Evolutionary conservation across 2,888 invertebrate genomes (phyloP), one percentile per base, ranked within the genome.

Genomic region (Idaea straminata): DNA sequence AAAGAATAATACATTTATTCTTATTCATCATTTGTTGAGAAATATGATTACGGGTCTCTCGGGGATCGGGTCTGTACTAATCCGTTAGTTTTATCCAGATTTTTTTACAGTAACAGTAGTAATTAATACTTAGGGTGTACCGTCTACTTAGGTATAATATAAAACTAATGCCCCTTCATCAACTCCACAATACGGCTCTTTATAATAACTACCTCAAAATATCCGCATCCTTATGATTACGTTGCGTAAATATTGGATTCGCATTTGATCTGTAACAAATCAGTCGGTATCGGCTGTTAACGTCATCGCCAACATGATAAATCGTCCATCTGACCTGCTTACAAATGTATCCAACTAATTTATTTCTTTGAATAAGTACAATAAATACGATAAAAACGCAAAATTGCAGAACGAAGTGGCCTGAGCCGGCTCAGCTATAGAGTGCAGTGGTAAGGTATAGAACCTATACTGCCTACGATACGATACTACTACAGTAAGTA

Each of bases 181-280:
- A 16, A 58, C 62, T 15, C 61, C 62, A 66, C 64, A 67, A 25
- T 67, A 69, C 66, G 69, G 69, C 65, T 60, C 65, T 66, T 58
- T 64, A 67, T 61, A 66, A 66, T 62, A 70, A 69, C 69, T 73
- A 74, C 75, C 73, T 71, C 65, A 75, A 73, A 72, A 73, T 74
- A 76, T 76, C 74, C 76, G 72, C 73, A 73, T 67, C 74, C 77
- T 68, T 72, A 77, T 76, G 77, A 80, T 81, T 78, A 80, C 75
- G 74, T 80, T 81, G 76, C 80, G 81, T 81, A 83, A 83, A 82
- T 83, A 85, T 86, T 79, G 83, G 77, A 84, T 84, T 81, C 83
- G 76, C 84, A 83, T 87, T 84, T 76, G 81, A 85, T 85, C 81
- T 82, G 80, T 79, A 85, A 84, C 86, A 85, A 87, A 86, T 86